Evolutionary conservation across 2,797 vertebrate genomes (phyloP).

Genomic region (Eospalax fontanierii): DNA sequence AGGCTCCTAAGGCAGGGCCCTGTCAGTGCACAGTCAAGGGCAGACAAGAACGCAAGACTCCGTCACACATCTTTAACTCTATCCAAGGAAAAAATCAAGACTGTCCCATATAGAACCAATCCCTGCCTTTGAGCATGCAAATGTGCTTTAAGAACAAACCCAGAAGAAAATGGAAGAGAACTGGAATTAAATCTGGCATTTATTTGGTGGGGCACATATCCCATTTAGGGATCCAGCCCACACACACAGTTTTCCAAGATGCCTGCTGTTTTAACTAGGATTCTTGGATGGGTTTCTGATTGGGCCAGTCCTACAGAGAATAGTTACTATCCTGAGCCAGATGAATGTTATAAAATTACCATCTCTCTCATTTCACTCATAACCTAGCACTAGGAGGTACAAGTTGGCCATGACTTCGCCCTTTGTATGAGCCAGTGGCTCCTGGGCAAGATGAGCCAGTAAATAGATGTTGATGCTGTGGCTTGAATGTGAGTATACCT

Average conservation of each 20-base stretch:
- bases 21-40: neutral
- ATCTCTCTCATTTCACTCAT: constrained; percentile 3
- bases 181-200: constrained; percentile 48
- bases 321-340: constrained; percentile 36
- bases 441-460: neutral
- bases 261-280: constrained; percentile 40
- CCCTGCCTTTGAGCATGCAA: neutral
- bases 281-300: constrained; percentile 23
- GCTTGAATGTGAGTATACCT: neutral
- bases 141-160: neutral
- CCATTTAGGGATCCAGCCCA: neutral
- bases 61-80: neutral
- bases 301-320: constrained; percentile 20
- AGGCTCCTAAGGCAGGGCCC: constrained; percentile 42
- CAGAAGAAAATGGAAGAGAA: neutral
- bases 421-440: neutral
- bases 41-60: neutral
- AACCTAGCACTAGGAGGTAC: constrained; percentile 15
- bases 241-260: constrained; percentile 37
- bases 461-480: neutral
- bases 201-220: constrained; percentile 22
- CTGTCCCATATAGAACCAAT: neutral
- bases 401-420: neutral
- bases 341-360: neutral
- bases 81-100: neutral